Percentiles rank a stretch among this genome's conserved stretches.
Conservation (phyloP, 1,140 invertebrate species). For the Pogonus chalceus region DNA sequence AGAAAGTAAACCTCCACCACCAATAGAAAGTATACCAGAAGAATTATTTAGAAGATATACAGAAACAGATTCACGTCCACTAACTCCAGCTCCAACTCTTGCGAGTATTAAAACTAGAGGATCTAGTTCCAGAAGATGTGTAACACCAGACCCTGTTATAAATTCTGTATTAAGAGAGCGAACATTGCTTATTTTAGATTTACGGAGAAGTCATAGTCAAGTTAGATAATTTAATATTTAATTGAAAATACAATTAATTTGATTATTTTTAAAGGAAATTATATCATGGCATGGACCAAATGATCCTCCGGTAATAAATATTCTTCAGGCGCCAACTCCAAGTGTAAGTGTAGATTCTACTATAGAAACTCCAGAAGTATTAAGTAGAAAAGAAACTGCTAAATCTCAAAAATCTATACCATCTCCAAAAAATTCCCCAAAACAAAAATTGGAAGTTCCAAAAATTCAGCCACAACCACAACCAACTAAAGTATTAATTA, state of each 20-base stretch:
- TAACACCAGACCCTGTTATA: slow-evolving; percentile 38
- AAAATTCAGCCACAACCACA: background rate
- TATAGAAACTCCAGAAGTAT: background rate
- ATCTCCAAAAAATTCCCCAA: background rate
- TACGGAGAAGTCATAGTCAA: slow-evolving; percentile 47
- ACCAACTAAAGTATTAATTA: background rate
- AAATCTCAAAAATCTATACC: background rate
- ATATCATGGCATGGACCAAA: slow-evolving; percentile 23
- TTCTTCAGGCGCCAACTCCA: slow-evolving; percentile 21
- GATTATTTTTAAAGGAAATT: slow-evolving; percentile 16
- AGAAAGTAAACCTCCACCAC: background rate
- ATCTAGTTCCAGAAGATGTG: slow-evolving; percentile 35
- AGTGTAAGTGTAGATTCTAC: slow-evolving; percentile 8
- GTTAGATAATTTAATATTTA: slow-evolving; percentile 22
- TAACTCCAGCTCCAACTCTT: slow-evolving; percentile 61
- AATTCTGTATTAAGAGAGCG: slow-evolving; percentile 25
- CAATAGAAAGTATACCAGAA: slow-evolving; percentile 38
- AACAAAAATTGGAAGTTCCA: slow-evolving; percentile 1
- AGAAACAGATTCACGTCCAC: slow-evolving; percentile 65
- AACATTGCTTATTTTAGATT: slow-evolving; percentile 38
- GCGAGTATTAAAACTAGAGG: slow-evolving; percentile 45
- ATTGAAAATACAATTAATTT: background rate
- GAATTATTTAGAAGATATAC: slow-evolving; percentile 58
- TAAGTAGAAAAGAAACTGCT: background rate
- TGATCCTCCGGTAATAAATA: slow-evolving; percentile 25